phyloP scores from a whole-genome alignment of 2,797 vertebrate genomes.

The Erethizon dorsatum region DNA sequence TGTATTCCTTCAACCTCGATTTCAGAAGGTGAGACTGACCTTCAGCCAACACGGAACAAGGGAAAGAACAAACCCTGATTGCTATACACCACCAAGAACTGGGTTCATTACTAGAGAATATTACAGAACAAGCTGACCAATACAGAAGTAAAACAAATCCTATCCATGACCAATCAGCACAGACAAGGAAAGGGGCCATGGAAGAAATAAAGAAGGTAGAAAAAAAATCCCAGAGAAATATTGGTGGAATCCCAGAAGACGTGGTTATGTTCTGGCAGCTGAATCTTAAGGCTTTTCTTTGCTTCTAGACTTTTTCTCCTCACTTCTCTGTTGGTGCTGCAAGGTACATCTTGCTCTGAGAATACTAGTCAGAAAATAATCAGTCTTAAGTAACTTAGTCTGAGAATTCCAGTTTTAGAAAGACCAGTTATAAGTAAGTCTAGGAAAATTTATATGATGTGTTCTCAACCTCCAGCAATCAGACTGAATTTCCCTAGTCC shows the following conservation, averaged over 20 bases:
- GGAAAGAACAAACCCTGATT: not conserved
- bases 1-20: not conserved
- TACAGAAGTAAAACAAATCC: constrained; percentile 4
- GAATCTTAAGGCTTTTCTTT: not conserved
- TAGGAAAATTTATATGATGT: not conserved
- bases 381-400: not conserved
- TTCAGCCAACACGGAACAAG: not conserved
- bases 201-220: not conserved
- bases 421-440: not conserved
- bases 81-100: not conserved
- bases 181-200: not conserved
- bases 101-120: not conserved
- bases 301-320: not conserved
- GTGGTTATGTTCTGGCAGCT: not conserved
- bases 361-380: not conserved
- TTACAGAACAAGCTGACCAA: not conserved
- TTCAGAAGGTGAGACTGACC: not conserved
- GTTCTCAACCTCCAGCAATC: not conserved
- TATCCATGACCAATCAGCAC: not conserved
- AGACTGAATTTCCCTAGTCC: not conserved
- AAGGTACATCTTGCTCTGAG: constrained; percentile 14
- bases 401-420: not conserved
- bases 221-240: constrained; percentile 10
- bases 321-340: not conserved
- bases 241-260: constrained; percentile 10